A percentile compares a stretch with the other conserved stretches of the same genome.
These are phyloP conservation scores for Leptodactylus fallax DNA, from an alignment of 2,797 vertebrate genomes.

Conservation along the genomic window DNA sequence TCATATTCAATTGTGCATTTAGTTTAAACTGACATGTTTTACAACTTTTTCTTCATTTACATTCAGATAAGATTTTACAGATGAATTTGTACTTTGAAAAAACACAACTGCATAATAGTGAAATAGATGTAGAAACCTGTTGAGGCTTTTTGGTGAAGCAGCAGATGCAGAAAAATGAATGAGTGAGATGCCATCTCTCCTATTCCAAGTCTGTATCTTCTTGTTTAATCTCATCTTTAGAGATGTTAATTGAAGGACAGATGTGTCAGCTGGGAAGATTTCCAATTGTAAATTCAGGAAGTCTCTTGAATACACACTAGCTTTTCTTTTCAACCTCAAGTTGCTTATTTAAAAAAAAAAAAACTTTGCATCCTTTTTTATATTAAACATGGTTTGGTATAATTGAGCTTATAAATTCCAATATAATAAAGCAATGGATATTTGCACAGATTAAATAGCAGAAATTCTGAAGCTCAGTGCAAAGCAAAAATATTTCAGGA, in stretches of 20 bases:
- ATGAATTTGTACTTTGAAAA: constrained; percentile 15
- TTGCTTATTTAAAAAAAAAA: background rate
- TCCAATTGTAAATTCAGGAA: constrained; percentile 63
- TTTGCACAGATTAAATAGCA: background rate
- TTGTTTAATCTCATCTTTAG: constrained; percentile 59
- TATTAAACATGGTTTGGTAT: background rate
- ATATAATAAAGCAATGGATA: background rate
- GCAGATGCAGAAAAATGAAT: constrained; percentile 28
- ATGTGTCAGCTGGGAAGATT: constrained; percentile 54
- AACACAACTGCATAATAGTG: constrained; percentile 34
- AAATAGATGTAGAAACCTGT: constrained; percentile 31
- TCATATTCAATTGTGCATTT: background rate
- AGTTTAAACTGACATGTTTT: constrained; percentile 12
- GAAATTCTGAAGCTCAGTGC: background rate
- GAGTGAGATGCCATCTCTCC: constrained; percentile 41
- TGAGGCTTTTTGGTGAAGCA: constrained; percentile 14
- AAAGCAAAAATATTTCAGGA: background rate
- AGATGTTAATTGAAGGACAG: constrained; percentile 64
- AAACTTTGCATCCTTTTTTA: background rate
- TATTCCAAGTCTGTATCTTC: constrained; percentile 39
- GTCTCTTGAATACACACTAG: constrained; percentile 50
- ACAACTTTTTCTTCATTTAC: background rate
- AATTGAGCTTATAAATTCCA: background rate
- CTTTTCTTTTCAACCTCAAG: constrained; percentile 34
- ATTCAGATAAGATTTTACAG: constrained; percentile 1